phyloP scores from a whole-genome alignment of 2,797 vertebrate genomes.

The Sylvilagus floridanus region DNA sequence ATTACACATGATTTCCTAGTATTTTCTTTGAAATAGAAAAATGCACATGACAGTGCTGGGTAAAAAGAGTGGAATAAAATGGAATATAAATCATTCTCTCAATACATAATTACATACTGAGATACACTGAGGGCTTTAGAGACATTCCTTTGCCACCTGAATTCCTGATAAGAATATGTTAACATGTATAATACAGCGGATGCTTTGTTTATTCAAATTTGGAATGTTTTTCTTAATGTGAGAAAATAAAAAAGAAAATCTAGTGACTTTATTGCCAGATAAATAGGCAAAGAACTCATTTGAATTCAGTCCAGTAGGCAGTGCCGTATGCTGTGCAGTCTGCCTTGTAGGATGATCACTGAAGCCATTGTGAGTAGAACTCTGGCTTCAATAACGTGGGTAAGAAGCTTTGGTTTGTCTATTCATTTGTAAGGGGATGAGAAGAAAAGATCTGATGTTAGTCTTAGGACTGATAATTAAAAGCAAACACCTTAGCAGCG shows the following conservation, averaged over 20 bases:
- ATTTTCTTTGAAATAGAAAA: slow-evolving; percentile 36
- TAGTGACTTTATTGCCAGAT: background rate
- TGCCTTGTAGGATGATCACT: background rate
- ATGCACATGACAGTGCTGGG: background rate
- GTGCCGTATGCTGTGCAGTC: background rate
- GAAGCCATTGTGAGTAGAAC: background rate
- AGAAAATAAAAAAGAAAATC: background rate
- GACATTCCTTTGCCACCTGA: background rate
- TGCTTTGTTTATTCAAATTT: background rate
- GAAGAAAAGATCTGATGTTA: background rate
- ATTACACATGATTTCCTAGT: background rate
- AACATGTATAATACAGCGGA: background rate
- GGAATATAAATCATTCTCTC: background rate
- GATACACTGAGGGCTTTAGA: background rate
- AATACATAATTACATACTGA: background rate
- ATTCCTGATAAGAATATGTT: slow-evolving; percentile 10
- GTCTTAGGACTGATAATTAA: slow-evolving; percentile 17
- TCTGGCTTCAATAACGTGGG: background rate
- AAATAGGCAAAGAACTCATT: background rate
- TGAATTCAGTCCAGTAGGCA: background rate
- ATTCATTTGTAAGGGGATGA: background rate
- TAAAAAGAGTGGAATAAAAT: slow-evolving; percentile 38
- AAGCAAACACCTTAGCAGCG: background rate
- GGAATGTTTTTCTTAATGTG: background rate
- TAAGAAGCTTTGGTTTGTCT: background rate